Conservation (phyloP, 2,888 invertebrate species). For the Rhopalosiphum nymphaeae region DNA sequence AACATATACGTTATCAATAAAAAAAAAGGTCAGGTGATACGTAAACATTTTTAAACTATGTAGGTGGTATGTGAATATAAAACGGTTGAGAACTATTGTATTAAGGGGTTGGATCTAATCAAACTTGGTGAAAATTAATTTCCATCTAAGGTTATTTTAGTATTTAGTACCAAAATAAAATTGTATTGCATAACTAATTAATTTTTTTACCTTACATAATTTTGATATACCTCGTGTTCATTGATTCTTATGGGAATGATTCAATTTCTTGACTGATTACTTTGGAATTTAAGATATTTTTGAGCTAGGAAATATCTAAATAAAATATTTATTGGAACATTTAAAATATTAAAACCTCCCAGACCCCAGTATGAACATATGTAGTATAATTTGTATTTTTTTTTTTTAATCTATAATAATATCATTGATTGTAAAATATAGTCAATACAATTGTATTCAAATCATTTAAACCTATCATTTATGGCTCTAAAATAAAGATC, state of each 20-base stretch:
- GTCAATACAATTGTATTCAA: too few species aligned
- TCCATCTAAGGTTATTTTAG: not conserved
- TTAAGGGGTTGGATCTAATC: too few species aligned
- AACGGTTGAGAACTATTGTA: too few species aligned
- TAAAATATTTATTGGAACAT: not conserved
- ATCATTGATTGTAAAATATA: not conserved
- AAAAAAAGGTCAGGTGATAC: too few species aligned
- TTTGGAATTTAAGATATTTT: not conserved
- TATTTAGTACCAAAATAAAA: not conserved
- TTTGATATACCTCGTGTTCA: not conserved
- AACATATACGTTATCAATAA: too few species aligned
- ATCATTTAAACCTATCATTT: too few species aligned
- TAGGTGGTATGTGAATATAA: too few species aligned
- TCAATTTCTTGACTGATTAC: not conserved
- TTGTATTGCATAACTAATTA: not conserved
- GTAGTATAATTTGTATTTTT: not conserved
- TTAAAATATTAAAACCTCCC: not conserved
- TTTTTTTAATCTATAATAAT: not conserved
- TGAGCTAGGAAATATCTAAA: not conserved
- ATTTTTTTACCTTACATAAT: not conserved
- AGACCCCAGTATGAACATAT: not conserved
- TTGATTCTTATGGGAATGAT: not conserved
- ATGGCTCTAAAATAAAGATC: too few species aligned
- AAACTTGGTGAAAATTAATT: too few species aligned
- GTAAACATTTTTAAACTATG: too few species aligned